phyloP scores from a whole-genome alignment of 2,113 vertebrate genomes.

The Trinectes maculatus region DNA sequence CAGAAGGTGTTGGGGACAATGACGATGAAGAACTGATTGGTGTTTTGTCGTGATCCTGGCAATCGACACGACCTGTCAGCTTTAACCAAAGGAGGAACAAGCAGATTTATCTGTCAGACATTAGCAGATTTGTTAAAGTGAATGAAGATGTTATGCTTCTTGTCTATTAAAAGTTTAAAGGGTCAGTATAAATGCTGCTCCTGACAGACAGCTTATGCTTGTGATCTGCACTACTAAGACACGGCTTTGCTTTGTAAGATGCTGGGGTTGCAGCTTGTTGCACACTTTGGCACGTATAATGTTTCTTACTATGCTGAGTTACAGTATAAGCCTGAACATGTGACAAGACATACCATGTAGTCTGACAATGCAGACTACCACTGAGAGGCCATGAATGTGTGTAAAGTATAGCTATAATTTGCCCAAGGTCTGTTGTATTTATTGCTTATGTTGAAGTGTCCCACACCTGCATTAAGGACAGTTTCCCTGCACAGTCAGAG shows the following conservation, averaged over 20 bases:
- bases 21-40: slow-evolving; percentile 79
- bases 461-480: neutral
- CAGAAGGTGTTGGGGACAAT: slow-evolving; percentile 64
- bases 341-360: neutral
- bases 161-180: neutral
- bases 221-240: neutral
- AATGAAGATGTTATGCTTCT: neutral
- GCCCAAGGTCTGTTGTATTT: slow-evolving; percentile 20
- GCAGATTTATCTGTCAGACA: neutral
- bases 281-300: neutral
- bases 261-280: neutral
- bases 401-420: neutral
- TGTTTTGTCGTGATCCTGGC: slow-evolving; percentile 74
- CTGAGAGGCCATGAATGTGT: neutral
- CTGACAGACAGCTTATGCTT: slow-evolving; percentile 3
- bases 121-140: neutral
- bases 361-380: neutral
- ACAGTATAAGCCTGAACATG: neutral
- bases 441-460: slow-evolving; percentile 14
- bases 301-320: neutral
- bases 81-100: neutral
- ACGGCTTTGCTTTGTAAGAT: slow-evolving; percentile 8
- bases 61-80: neutral
- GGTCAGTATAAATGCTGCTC: neutral
- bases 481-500: neutral